Evolutionary conservation across 2,113 vertebrate species (phyloP).

Genomic region (Panthera tigris): DNA sequence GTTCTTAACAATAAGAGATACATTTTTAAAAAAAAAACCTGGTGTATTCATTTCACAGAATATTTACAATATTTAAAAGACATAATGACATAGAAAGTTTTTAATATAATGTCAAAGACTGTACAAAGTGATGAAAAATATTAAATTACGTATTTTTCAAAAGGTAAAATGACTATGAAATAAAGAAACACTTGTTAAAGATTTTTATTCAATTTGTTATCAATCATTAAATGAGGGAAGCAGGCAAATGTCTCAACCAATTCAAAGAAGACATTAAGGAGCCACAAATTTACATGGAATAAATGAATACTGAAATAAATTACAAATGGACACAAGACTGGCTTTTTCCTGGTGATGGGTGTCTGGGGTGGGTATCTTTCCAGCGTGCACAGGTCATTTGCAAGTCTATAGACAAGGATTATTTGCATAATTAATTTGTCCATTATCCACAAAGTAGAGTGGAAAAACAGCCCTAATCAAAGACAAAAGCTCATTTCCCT

Average conservation of each 20-base stretch:
- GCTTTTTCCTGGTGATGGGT: neutral
- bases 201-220: neutral
- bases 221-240: slow-evolving; percentile 24
- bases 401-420: neutral
- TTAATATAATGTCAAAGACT: neutral
- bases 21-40: neutral
- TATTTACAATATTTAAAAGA: slow-evolving; percentile 18
- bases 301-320: neutral
- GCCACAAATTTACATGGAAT: neutral
- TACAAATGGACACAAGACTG: neutral
- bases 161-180: neutral
- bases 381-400: neutral
- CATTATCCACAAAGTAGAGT: neutral
- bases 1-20: neutral
- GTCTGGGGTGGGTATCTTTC: neutral
- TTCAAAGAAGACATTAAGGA: slow-evolving; percentile 26
- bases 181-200: neutral
- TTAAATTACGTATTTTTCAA: neutral
- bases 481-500: neutral
- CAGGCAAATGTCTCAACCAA: neutral
- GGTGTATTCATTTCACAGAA: neutral
- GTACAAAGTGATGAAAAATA: neutral
- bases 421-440: neutral
- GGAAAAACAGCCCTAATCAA: neutral
- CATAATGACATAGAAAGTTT: neutral